Percentiles rank a stretch among this genome's conserved stretches.
phyloP scores from a whole-genome alignment of 2,888 invertebrate genomes.

The Vesta saturnalis region DNA sequence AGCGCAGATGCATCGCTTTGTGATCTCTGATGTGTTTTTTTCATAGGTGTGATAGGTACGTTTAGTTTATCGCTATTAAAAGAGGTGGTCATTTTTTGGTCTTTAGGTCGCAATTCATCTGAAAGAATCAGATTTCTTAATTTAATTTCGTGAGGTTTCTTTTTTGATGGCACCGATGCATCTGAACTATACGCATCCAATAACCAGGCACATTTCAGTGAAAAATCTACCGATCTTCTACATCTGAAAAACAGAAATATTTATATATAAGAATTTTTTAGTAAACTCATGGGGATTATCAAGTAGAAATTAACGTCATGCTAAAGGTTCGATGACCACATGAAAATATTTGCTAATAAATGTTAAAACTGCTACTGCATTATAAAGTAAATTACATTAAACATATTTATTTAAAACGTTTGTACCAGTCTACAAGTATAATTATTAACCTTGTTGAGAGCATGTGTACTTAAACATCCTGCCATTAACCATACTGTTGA shows the following conservation, averaged over 20 bases:
- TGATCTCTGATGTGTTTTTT: slow-evolving; percentile 86
- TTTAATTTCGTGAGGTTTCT: slow-evolving; percentile 79
- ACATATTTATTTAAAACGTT: background rate
- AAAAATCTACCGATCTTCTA: slow-evolving; percentile 94
- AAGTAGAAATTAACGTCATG: background rate
- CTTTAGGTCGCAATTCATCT: slow-evolving; percentile 66
- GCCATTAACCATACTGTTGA: background rate
- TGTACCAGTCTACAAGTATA: background rate
- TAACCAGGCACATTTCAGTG: slow-evolving; percentile 95
- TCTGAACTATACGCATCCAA: slow-evolving; percentile 93
- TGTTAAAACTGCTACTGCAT: background rate
- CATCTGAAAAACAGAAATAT: slow-evolving; percentile 68
- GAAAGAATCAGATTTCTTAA: slow-evolving; percentile 78
- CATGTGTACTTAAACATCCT: slow-evolving; percentile 10
- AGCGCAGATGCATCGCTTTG: slow-evolving; percentile 84
- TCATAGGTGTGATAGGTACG: slow-evolving; percentile 63
- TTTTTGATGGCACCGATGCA: slow-evolving; percentile 72
- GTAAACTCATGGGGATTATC: background rate
- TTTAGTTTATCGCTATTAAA: slow-evolving; percentile 49
- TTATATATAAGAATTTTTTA: background rate
- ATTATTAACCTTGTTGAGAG: slow-evolving; percentile 3
- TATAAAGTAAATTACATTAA: background rate
- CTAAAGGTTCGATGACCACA: background rate
- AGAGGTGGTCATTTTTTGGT: slow-evolving; percentile 45
- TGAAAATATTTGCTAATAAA: background rate